These are phyloP conservation scores for Apis laboriosa DNA, from an alignment of 1,140 invertebrate genomes.

Conservation along the genomic window DNA sequence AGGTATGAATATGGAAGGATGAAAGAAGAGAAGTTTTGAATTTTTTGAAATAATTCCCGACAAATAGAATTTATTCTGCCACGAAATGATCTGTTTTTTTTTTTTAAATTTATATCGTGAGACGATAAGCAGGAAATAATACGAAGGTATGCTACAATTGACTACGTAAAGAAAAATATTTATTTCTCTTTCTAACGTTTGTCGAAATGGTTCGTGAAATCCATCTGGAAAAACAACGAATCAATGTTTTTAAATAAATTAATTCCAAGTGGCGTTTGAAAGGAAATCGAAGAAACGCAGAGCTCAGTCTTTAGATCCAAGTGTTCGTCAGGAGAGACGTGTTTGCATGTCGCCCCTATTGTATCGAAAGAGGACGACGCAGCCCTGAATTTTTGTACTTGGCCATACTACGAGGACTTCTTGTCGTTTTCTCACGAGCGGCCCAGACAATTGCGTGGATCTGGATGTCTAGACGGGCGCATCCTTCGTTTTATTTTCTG, in stretches of 20 bases:
- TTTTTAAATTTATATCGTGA: too few species aligned
- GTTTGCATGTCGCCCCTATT: slow-evolving; percentile 21
- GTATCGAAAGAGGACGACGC: slow-evolving; percentile 44
- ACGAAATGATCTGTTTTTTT: too few species aligned
- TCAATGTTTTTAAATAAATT: background rate
- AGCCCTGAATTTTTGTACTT: slow-evolving; percentile 56
- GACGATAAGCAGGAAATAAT: too few species aligned
- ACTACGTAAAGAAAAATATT: background rate
- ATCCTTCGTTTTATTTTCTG: slow-evolving; percentile 61
- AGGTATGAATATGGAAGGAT: too few species aligned
- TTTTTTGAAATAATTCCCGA: too few species aligned
- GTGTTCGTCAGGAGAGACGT: slow-evolving; percentile 6
- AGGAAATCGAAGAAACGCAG: background rate
- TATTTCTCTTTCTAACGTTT: background rate
- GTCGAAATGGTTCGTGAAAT: too few species aligned
- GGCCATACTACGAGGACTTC: slow-evolving; percentile 43
- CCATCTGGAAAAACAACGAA: background rate
- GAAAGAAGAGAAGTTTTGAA: too few species aligned
- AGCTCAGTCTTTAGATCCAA: background rate
- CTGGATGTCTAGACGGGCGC: slow-evolving; percentile 75
- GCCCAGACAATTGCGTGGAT: slow-evolving; percentile 74
- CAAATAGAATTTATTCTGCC: too few species aligned
- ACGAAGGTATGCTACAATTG: too few species aligned
- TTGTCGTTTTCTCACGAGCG: slow-evolving; percentile 65
- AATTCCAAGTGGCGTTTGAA: background rate